A percentile compares a stretch with the other conserved stretches of the same genome.
These are phyloP conservation scores for Microvelia longipes DNA, from an alignment of 1,140 invertebrate genomes.

Conservation along the genomic window DNA sequence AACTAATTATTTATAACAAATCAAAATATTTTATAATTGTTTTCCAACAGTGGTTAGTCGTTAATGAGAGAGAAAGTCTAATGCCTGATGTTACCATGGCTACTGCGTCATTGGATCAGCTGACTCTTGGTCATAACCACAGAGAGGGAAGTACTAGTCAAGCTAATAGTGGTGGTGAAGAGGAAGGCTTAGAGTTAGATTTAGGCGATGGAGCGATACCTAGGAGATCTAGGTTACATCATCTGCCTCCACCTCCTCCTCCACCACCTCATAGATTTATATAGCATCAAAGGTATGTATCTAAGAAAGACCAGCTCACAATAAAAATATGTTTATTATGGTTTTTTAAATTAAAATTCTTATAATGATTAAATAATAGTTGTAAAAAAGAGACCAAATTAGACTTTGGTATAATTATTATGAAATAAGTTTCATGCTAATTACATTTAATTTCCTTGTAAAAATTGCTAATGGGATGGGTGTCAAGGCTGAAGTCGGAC, in stretches of 20 bases:
- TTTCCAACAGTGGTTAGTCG: neutral
- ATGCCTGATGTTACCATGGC: conserved; percentile 84
- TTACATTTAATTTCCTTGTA: no score
- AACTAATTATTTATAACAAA: no score
- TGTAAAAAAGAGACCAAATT: no score
- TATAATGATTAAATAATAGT: no score
- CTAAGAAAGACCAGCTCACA: no score
- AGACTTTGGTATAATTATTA: no score
- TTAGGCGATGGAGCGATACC: conserved; percentile 14
- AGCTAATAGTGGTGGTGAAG: conserved; percentile 1
- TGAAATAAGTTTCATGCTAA: no score
- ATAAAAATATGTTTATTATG: no score
- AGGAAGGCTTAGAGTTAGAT: conserved; percentile 13
- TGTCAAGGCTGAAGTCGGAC: no score
- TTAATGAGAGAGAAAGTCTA: conserved; percentile 33
- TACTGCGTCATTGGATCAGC: conserved; percentile 52
- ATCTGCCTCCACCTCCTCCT: conserved; percentile 9
- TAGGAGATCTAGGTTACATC: neutral
- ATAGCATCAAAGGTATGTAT: conserved; percentile 13
- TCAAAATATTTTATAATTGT: no score
- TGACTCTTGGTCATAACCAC: conserved; percentile 58
- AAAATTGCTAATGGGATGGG: no score
- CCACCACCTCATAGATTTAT: conserved; percentile 21
- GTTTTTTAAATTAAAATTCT: no score
- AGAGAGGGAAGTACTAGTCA: conserved; percentile 27